A percentile compares a stretch with the other conserved stretches of the same genome.
Evolutionary conservation across 2,797 vertebrate genomes (phyloP).

Genomic region (Amblyraja radiata): DNA sequence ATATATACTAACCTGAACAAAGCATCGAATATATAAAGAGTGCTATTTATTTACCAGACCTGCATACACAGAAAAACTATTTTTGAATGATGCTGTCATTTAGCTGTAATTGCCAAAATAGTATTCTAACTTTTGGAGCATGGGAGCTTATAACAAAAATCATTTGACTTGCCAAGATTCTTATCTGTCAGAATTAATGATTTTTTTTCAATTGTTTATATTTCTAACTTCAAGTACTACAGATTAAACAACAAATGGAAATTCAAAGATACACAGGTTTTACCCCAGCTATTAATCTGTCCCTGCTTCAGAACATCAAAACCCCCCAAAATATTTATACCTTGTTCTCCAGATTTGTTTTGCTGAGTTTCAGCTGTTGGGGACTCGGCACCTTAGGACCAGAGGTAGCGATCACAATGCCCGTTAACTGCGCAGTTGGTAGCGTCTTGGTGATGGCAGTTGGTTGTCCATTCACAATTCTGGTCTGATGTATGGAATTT

Average conservation of each 20-base stretch:
- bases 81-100: background rate
- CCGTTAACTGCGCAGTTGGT: constrained; percentile 75
- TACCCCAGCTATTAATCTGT: background rate
- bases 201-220: background rate
- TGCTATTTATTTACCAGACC: background rate
- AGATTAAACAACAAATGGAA: background rate
- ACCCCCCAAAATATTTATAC: constrained; percentile 51
- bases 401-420: constrained; percentile 90
- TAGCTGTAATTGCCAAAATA: background rate
- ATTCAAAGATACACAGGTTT: background rate
- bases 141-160: background rate
- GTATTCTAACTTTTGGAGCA: background rate
- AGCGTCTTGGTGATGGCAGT: constrained; percentile 73
- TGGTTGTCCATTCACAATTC: constrained; percentile 91
- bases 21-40: background rate
- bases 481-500: constrained; percentile 92
- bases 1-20: background rate
- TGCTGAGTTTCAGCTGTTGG: constrained; percentile 89
- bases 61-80: background rate
- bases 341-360: constrained; percentile 82
- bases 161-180: background rate
- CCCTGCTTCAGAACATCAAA: background rate
- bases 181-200: background rate
- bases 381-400: constrained; percentile 69
- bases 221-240: background rate